phyloP scores from a whole-genome alignment of 1,140 invertebrate genomes.

The Euschistus heros region DNA sequence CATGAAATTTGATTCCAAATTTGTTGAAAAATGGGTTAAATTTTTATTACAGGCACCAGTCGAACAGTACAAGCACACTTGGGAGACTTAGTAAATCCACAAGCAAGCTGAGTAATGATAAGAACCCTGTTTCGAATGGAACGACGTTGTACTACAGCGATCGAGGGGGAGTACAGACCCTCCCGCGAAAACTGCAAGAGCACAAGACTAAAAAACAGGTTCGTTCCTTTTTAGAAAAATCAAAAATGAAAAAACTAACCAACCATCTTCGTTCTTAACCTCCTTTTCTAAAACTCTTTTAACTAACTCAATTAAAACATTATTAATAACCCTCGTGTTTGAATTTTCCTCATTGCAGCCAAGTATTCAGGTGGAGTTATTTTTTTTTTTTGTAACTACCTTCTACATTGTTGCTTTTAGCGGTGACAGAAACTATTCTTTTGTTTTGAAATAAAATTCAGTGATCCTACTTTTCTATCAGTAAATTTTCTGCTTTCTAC shows the following conservation, averaged over 20 bases:
- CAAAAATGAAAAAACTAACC: neutral
- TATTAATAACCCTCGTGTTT: neutral
- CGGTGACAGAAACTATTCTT: neutral
- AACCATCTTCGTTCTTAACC: slow-evolving; percentile 10
- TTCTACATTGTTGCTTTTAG: neutral
- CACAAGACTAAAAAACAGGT: slow-evolving; percentile 31
- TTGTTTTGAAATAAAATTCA: neutral
- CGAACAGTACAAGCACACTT: slow-evolving; percentile 41
- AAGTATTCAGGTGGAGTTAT: neutral
- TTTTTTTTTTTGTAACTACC: neutral
- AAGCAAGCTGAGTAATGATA: slow-evolving; percentile 43
- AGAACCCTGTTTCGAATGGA: slow-evolving; percentile 19
- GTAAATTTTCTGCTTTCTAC: too few species aligned
- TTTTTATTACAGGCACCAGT: slow-evolving; percentile 24
- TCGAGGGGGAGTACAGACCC: slow-evolving; percentile 57
- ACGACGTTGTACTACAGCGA: slow-evolving; percentile 36
- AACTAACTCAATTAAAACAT: neutral
- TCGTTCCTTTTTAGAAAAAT: slow-evolving; percentile 16
- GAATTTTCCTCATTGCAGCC: neutral
- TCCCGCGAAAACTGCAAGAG: slow-evolving; percentile 50
- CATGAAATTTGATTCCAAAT: neutral
- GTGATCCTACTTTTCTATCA: too few species aligned
- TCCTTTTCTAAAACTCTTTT: slow-evolving; percentile 2
- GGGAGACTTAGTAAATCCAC: slow-evolving; percentile 70
- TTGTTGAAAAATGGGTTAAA: slow-evolving; percentile 1